Base-by-base conservation (phyloP, 2,797 vertebrate genomes). In the Anas georgica region DNA sequence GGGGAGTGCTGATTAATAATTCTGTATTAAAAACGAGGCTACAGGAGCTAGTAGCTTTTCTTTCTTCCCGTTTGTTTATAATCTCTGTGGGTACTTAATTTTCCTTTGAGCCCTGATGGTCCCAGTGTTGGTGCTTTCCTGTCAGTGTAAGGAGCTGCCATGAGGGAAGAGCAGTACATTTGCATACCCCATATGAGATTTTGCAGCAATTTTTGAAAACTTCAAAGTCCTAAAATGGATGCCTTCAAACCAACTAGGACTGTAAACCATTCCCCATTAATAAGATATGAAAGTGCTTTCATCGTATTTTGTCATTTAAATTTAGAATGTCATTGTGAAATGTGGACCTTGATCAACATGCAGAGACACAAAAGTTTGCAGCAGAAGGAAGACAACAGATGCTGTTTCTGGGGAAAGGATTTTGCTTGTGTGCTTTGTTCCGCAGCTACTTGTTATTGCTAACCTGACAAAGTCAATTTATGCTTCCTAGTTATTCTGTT, bases 381-480 rank as follows among this genome's bases (percentile, higher is more conserved):
- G 78, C 78, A 76, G 90, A 29, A 86, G 56, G 43, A 70, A 8
- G 6, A 39, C 26, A 64, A 69, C 76, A 92, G 88, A 59, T 82
- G 77, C 87, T 84, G 89, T 59, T 75, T 91, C 85, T 87, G 77
- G 59, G 84, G 81, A 58, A 76, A 88, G 74, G 62, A 56, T 90
- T 85, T 89, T 81, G 63, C 74, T 50, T 37, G 83, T 93, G 73
- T 93, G 90, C 66, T 86, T 88, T 93, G 77, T 83, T 96, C 93
- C 84, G 83, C 84, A 69, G 73, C 84, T 91, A 86, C 84, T 75
- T 86, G 41, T 93, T 95, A 69, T 50, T 95, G 91, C 91, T 96
- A 92, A 95, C 89, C 81, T 35, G n/a, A 96, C 83, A 96, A 96
- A 97, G 72, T 60, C 58, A 62, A 90, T 97, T 95, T 90, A 87